Base-by-base conservation (phyloP, 2,797 vertebrate genomes). In the Anolis apletophallus region DNA sequence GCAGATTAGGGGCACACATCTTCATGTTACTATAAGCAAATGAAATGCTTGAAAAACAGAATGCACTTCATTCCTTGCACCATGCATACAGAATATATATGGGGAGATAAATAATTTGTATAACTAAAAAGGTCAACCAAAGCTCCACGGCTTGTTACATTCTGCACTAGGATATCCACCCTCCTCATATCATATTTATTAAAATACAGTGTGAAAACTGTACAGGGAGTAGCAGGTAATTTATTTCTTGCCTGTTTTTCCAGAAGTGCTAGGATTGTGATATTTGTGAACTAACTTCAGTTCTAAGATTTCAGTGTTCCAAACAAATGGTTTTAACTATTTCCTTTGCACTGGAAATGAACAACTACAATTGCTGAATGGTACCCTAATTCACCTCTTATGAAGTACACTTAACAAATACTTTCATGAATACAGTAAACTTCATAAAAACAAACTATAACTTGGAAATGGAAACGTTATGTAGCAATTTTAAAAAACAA, bases 371-470 rank as follows among this genome's bases (percentile, higher is more conserved):
- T 88, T 83, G 90, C 85, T 87, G 89, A 91, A 88, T 14, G 73
- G 77, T 88, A 87, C 11, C 29, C 16, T 57, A 13, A 17, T 74
- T 32, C n/a, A 32, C 11, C 32, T 23, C 69, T 90, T 84, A 80
- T 80, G 84, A 92, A 92, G 85, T 88, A 80, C 88, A 34, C 85
- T 91, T 90, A 78, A 59, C 71, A 92, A 81, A 89, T 94, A 89
- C 74, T 90, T 88, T 87, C 34, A 73, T 84, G 75, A 89, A 50
- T 34, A 83, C 26, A 0, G 73, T 89, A 91, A 75, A 88, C 90
- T 92, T 86, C 61, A 71, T 71, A 92, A 91, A 94, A 71, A 61
- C 69, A 93, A 69, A 94, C 95, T 74, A 11, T 10, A 67, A 32
- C 2, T n/a, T 55, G 29, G 72, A 89, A 93, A 92, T 80, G 83